Conservation (phyloP, 2,888 invertebrate genomes). For the Heliconius ismenius region DNA sequence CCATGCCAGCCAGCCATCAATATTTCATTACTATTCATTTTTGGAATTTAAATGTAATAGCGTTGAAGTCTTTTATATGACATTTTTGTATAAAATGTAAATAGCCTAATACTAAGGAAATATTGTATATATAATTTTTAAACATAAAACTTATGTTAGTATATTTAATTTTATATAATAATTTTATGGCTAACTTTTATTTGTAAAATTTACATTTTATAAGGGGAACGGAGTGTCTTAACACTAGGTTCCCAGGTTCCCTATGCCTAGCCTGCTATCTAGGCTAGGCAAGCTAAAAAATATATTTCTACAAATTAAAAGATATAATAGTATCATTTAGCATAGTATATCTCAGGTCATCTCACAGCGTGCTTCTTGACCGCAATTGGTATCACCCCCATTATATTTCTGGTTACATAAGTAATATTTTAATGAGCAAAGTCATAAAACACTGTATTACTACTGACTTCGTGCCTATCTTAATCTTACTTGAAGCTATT, state of each 20-base stretch:
- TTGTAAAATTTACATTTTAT: too few species aligned
- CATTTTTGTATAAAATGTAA: neutral
- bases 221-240: too few species aligned
- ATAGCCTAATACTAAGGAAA: neutral
- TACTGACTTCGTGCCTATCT: conserved; percentile 7
- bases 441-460: conserved; percentile 15
- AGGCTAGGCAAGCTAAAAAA: neutral
- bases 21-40: too few species aligned
- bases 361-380: conserved; percentile 26
- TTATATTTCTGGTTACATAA: conserved; percentile 29
- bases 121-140: neutral
- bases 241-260: too few species aligned
- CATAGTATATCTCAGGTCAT: conserved; percentile 25
- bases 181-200: too few species aligned
- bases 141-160: too few species aligned
- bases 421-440: conserved; percentile 16
- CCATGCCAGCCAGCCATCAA: too few species aligned
- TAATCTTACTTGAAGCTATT: conserved; percentile 2
- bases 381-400: conserved; percentile 14
- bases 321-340: neutral
- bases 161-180: too few species aligned
- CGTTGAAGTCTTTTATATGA: conserved; percentile 42
- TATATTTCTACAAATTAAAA: neutral
- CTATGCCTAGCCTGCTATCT: too few species aligned
- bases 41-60: neutral